Evolutionary conservation across 2,888 invertebrate genomes (phyloP).

Genomic region (Drosophila melanocephala): DNA sequence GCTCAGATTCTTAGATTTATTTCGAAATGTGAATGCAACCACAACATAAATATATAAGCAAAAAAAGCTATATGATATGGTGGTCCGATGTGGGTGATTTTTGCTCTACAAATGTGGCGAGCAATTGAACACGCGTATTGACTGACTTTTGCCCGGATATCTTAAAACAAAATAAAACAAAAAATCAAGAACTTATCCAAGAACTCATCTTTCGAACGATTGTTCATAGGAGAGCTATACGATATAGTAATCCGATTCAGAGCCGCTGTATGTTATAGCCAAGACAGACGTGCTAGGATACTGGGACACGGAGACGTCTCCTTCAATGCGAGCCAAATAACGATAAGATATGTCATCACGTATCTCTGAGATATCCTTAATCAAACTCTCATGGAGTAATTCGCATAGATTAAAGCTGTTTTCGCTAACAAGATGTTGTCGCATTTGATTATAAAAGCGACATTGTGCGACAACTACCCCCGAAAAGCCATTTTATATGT

Average conservation of each 20-base stretch:
- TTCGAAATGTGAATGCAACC: not conserved
- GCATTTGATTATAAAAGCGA: constrained; percentile 46
- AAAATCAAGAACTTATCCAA: not conserved
- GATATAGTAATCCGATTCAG: not conserved
- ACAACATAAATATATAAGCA: not conserved
- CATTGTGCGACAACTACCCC: constrained; percentile 19
- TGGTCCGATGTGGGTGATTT: not conserved
- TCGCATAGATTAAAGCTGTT: constrained; percentile 52
- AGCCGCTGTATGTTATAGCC: not conserved
- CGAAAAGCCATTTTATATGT: constrained; percentile 37
- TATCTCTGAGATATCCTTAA: not conserved
- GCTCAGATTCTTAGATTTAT: not conserved
- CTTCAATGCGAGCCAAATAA: not conserved
- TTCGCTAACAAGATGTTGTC: constrained; percentile 46
- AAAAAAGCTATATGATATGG: not conserved
- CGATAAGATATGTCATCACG: not conserved
- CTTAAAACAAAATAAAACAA: not conserved
- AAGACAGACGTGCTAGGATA: not conserved
- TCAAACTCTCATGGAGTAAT: constrained; percentile 33
- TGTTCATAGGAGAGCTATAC: not conserved
- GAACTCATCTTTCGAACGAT: not conserved
- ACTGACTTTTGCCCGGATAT: not conserved
- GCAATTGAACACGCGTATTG: not conserved
- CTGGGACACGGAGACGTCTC: not conserved
- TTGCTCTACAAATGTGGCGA: not conserved